Conservation (phyloP, 2,113 vertebrate genomes). For the Axis porcinus region DNA sequence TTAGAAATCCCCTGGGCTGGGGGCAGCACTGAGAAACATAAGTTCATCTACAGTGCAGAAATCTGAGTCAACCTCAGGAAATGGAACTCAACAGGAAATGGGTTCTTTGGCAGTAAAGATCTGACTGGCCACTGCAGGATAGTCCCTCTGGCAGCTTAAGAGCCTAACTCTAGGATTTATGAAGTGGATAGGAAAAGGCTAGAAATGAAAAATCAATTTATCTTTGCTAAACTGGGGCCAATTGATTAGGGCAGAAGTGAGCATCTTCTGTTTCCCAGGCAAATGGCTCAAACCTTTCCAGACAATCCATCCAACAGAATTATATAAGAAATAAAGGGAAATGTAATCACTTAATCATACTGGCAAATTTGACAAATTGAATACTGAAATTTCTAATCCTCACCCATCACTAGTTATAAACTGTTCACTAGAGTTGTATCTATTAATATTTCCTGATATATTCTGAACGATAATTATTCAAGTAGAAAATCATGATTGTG, state of each 20-base stretch:
- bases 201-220: constrained; percentile 58
- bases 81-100: constrained; percentile 26
- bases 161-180: constrained; percentile 44
- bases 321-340: constrained; percentile 19
- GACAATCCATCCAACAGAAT: neutral
- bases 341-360: constrained; percentile 38
- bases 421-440: neutral
- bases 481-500: constrained; percentile 56
- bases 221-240: constrained; percentile 31
- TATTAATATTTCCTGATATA: constrained; percentile 21
- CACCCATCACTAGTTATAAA: constrained; percentile 28
- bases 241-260: neutral
- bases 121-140: constrained; percentile 27
- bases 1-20: constrained; percentile 31
- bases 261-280: constrained; percentile 1
- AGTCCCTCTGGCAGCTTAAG: constrained; percentile 42
- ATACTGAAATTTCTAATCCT: constrained; percentile 45
- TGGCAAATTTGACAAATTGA: constrained; percentile 30
- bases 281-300: constrained; percentile 6
- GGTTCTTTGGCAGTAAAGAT: constrained; percentile 42
- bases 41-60: neutral
- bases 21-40: constrained; percentile 34
- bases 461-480: constrained; percentile 51
- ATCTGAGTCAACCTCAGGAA: constrained; percentile 3
- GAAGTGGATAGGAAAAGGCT: constrained; percentile 48